Conservation (phyloP, 2,113 vertebrate species). For the Pungitius pungitius region DNA sequence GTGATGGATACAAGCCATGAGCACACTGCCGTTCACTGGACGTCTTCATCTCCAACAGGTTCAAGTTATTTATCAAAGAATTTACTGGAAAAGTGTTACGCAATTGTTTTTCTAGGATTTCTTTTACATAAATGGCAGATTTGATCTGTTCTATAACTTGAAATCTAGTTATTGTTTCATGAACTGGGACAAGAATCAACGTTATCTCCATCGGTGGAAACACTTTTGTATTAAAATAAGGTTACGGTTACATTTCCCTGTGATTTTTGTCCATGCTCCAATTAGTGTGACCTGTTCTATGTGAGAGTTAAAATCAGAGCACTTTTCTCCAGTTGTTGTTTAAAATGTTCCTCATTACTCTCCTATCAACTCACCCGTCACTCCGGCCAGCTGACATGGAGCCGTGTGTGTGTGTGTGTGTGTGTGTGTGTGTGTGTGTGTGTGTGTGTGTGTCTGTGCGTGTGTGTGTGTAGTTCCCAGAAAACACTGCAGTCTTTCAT, state of each 20-base stretch:
- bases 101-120: slow-evolving; percentile 67
- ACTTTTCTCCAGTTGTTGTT: slow-evolving; percentile 18
- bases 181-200: slow-evolving; percentile 47
- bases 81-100: slow-evolving; percentile 74
- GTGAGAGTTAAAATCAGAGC: slow-evolving; percentile 22
- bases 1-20: slow-evolving; percentile 69
- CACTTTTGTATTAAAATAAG: slow-evolving; percentile 62
- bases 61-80: slow-evolving; percentile 72
- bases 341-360: slow-evolving; percentile 9
- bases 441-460: slow-evolving; percentile 39
- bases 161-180: slow-evolving; percentile 69
- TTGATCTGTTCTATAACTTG: slow-evolving; percentile 71
- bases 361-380: slow-evolving; percentile 42
- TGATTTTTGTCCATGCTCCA: slow-evolving; percentile 38
- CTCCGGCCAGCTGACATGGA: slow-evolving; percentile 62
- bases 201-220: slow-evolving; percentile 57
- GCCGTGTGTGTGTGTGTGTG: slow-evolving; percentile 48
- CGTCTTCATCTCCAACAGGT: slow-evolving; percentile 63
- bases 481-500: slow-evolving; percentile 79
- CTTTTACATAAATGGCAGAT: slow-evolving; percentile 73
- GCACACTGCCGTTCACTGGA: slow-evolving; percentile 69
- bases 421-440: slow-evolving; percentile 63
- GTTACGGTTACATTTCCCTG: slow-evolving; percentile 49
- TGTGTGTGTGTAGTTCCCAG: slow-evolving; percentile 55
- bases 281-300: slow-evolving; percentile 36